These are phyloP conservation scores for Myiagra hebetior DNA, from an alignment of 2,113 vertebrate species.

Conservation along the genomic window DNA sequence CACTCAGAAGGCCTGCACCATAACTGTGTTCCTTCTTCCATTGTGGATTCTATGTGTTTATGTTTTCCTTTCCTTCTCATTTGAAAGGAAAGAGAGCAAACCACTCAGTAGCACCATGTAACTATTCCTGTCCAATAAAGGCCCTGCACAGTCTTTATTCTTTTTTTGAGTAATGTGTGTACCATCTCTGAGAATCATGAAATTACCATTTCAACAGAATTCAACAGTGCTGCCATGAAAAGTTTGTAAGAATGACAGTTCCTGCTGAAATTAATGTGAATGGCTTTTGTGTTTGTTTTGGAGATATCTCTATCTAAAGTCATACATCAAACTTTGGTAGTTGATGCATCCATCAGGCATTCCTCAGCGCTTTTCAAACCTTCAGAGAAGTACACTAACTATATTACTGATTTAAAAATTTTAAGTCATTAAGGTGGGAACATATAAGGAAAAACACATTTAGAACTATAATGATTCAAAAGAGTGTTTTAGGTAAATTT, in stretches of 20 bases:
- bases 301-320: constrained; percentile 56
- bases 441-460: neutral
- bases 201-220: constrained; percentile 63
- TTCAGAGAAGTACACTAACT: constrained; percentile 14
- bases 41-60: neutral
- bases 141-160: constrained; percentile 7
- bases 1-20: neutral
- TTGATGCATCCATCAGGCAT: constrained; percentile 41
- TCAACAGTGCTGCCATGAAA: constrained; percentile 41
- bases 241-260: constrained; percentile 53
- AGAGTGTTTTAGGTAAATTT: neutral
- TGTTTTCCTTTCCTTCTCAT: constrained; percentile 56
- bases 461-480: neutral
- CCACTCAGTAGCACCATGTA: neutral
- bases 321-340: constrained; percentile 30
- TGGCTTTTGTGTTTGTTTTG: constrained; percentile 55
- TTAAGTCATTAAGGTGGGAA: neutral
- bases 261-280: constrained; percentile 59
- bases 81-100: constrained; percentile 41
- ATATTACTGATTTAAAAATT: constrained; percentile 23
- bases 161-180: constrained; percentile 47
- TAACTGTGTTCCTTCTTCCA: neutral
- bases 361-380: constrained; percentile 23
- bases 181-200: constrained; percentile 53
- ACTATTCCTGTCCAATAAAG: constrained; percentile 38